Evolutionary conservation across 2,888 invertebrate genomes (phyloP), one percentile per base, ranked within the genome.

Genomic region (Vandiemenella viatica): DNA sequence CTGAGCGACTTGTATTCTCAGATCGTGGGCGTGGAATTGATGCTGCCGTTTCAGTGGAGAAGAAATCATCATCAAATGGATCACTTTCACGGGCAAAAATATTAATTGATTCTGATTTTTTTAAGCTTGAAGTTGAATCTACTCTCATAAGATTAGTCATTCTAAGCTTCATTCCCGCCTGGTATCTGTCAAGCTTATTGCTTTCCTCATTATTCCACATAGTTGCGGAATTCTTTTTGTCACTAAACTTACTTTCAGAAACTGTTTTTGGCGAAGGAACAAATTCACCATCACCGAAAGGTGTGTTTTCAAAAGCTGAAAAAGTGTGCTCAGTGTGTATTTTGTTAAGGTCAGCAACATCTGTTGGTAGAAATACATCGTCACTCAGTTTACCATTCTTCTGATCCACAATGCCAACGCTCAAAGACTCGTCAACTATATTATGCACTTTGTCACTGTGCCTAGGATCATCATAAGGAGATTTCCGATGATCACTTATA

Each of bases 31-130:
- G 52, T 19, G 55, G 47, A 17, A 38, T 15, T 10, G 46, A 37
- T 4, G 46, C 19, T 21, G 51, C 15, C 6, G 26, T 15, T 18
- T 48, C 51, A 61, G 55, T 65, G 47, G 62, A 79, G 62, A 91
- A 91, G 67, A 90, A 90, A 57, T 87, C 86, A 47, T 85, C 85
- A 57, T 88, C 90, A 61, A 91, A 91, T 1, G 91, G 91, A 68
- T 91, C 90, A 42, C 76, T 77, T 61, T 87, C 87, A 45, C 85
- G 75, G 4, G 82, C 81, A 67, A 91, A 91, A 59, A 91, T 91
- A 65, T 90, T 89, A 7, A 89, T 82, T 4, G 89, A 89, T 62
- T 89, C 89, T 0, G 89, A 89, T 65, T 90, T 90, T 60, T 84
- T 55, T 42, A 59, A 49, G 49, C 58, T 58, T 17, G 55, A 55